Conservation (phyloP, 92 coral and sea anemone species). For the Scolanthus callimorphus region DNA sequence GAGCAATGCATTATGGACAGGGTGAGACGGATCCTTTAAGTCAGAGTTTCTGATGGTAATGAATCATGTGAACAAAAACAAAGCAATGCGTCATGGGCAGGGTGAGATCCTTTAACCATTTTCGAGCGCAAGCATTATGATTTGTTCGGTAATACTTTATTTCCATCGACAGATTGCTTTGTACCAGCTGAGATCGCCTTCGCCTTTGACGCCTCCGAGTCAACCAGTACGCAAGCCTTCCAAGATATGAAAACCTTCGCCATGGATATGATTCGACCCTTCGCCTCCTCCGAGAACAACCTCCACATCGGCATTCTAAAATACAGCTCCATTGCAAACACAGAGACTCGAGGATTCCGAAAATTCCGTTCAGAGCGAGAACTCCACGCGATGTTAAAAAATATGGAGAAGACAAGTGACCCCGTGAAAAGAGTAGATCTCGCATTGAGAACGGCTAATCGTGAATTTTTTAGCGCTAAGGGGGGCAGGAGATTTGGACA, state of each 20-base stretch:
- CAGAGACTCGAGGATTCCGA: conserved; percentile 29
- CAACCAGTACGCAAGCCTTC: conserved; percentile 20
- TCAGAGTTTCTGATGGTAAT: too few species aligned
- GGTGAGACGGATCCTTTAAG: too few species aligned
- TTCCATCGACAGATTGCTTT: conserved; percentile 32
- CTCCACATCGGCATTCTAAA: conserved; percentile 28
- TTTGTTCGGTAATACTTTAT: too few species aligned
- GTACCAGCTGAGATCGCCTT: conserved; percentile 58
- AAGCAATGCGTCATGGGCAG: too few species aligned
- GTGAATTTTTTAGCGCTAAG: conserved; percentile 48
- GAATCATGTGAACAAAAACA: too few species aligned
- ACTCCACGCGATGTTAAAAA: conserved; percentile 6
- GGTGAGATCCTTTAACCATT: too few species aligned
- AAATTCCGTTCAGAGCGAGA: conserved; percentile 31
- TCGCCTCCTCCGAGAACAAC: conserved; percentile 44
- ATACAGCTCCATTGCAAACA: conserved; percentile 8
- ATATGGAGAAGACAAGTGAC: conserved; percentile 9
- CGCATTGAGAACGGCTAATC: conserved; percentile 33
- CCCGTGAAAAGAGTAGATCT: conserved; percentile 26
- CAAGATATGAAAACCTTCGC: conserved; percentile 27
- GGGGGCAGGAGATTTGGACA: conserved; percentile 55
- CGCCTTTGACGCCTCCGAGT: conserved; percentile 55
- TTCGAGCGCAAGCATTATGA: too few species aligned
- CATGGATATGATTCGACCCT: conserved; percentile 10
- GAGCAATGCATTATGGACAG: too few species aligned